Evolutionary conservation across 2,888 invertebrate genomes (phyloP), one percentile per base, ranked within the genome.

Genomic region (Folsomia candida): DNA sequence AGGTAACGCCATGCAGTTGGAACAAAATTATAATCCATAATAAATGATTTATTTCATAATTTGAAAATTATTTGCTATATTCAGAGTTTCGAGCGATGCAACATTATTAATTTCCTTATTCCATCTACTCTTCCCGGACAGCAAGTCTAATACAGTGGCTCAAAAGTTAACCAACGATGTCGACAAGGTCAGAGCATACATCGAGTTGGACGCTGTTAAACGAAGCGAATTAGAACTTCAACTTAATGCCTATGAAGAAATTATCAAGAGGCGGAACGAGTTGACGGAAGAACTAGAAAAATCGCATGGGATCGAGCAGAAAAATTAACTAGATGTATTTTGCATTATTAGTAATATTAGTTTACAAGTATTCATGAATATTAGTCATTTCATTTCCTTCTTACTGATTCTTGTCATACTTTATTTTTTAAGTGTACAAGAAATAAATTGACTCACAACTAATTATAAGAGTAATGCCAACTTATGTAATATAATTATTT

Each of bases 201-300:
- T 90, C 18, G 82, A 84, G 18, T 83, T 85, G 29, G 87, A 88
- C 80, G 87, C 90, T 0, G 81, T 87, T 1, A 89, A 89, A 83
- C 89, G 88, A 82, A 87, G 87, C 2, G 88, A 89, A 71, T 85
- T 92, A 58, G 89, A 90, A 79, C 82, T 90, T 60, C 89, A 90
- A 0, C 81, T 92, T n/a, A 90, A 91, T 81, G 87, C 89, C 3
- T 88, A 89, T 78, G 87, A 88, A 79, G 90, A 91, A 81, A 80
- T 88, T n/a, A 86, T 87, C 76, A 86, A 87, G 54, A 87, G 88
- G 76, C 84, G 87, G 70, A 82, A 86, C 51, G 86, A 88, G 69
- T 81, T 90, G 0, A 86, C 87, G 72, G 83, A 87, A 24, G 89
- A 89, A n/a, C 82, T 91, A 71, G 86, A 86, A 81, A 86, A 87